Evolutionary conservation across 2,888 invertebrate genomes (phyloP).

Genomic region (Nephrotoma flavescens): DNA sequence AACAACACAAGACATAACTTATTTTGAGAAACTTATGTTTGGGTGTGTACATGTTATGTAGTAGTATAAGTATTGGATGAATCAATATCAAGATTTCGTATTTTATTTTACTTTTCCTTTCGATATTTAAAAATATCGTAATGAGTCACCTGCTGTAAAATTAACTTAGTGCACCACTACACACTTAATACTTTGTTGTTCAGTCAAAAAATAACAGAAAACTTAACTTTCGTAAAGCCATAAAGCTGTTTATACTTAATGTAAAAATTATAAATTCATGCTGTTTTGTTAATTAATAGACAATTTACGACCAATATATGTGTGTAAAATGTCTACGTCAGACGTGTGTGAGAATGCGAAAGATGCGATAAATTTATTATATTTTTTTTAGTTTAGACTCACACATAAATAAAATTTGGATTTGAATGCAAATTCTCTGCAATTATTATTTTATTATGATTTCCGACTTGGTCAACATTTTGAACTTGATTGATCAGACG

Average conservation of each 20-base stretch:
- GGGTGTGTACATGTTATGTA: background rate
- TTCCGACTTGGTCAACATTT: no score
- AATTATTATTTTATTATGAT: no score
- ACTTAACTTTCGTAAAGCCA: background rate
- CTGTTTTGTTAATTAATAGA: background rate
- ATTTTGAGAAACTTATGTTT: background rate
- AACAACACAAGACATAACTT: background rate
- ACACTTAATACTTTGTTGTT: background rate
- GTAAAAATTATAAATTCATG: background rate
- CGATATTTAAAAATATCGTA: background rate
- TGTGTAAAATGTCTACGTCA: background rate
- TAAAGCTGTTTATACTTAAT: background rate
- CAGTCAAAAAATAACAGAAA: background rate
- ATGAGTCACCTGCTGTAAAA: background rate
- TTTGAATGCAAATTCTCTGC: no score
- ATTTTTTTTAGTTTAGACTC: no score
- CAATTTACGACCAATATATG: background rate
- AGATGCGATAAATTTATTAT: no score
- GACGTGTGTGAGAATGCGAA: background rate
- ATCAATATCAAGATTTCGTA: background rate
- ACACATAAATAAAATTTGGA: no score
- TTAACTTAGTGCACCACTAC: background rate
- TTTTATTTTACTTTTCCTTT: background rate
- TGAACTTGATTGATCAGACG: no score
- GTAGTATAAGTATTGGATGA: background rate